Percentiles rank a stretch among this genome's conserved stretches.
phyloP scores from a whole-genome alignment of 2,113 vertebrate species.

The Tragelaphus buxtoni region DNA sequence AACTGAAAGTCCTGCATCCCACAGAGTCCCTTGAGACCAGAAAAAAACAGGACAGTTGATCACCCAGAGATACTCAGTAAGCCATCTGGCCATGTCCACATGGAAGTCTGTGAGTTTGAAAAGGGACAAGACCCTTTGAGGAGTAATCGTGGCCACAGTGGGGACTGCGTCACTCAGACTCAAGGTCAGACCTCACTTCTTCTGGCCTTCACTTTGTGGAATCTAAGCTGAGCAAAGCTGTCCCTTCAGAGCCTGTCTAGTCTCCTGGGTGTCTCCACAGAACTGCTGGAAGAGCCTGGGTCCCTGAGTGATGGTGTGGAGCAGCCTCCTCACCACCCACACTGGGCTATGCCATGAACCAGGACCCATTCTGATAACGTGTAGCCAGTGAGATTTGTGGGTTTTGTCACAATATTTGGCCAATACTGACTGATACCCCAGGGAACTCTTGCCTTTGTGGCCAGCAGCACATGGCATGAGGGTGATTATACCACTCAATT shows the following conservation, averaged over 20 bases:
- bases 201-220: background rate
- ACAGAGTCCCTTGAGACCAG: background rate
- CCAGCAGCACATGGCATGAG: background rate
- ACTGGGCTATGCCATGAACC: background rate
- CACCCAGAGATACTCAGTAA: background rate
- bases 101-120: background rate
- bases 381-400: background rate
- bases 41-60: background rate
- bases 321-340: background rate
- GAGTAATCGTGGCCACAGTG: rapidly evolving
- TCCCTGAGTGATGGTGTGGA: background rate
- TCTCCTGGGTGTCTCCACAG: background rate
- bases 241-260: background rate
- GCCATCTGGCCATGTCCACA: background rate
- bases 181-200: background rate
- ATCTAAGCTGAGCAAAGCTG: background rate
- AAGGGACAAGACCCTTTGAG: background rate
- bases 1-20: background rate
- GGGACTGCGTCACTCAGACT: background rate
- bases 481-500: background rate
- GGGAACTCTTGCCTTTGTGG: rapidly evolving
- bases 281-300: background rate
- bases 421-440: background rate
- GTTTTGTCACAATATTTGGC: background rate
- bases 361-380: too few relatives aligned